Percentiles rank a stretch among this genome's conserved stretches.
Conservation (phyloP, 92 coral and sea anemone genomes). For the Desmophyllum pertusum region DNA sequence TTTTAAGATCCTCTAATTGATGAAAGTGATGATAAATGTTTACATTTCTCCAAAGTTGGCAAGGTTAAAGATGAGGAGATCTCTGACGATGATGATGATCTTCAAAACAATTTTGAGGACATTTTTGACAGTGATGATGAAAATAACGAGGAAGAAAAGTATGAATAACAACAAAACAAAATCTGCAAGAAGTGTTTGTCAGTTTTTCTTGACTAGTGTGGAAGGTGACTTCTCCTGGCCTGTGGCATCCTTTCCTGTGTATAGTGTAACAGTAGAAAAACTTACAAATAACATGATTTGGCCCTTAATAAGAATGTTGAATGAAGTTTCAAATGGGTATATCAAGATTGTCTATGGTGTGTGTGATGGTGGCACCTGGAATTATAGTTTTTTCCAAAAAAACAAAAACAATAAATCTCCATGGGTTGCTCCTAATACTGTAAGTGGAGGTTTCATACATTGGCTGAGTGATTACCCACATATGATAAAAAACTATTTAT, state of each 20-base stretch:
- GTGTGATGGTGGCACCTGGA: constrained; percentile 35
- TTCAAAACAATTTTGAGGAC: neutral
- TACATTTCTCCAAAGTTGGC: too few species aligned
- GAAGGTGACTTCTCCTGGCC: constrained; percentile 54
- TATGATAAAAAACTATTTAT: constrained; percentile 4
- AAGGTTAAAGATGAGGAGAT: too few species aligned
- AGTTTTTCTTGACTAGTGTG: constrained; percentile 48
- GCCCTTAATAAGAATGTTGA: constrained; percentile 9
- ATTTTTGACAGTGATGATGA: neutral
- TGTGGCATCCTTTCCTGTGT: constrained; percentile 50
- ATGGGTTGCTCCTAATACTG: constrained; percentile 1
- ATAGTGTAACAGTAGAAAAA: constrained; percentile 32
- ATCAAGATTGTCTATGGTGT: constrained; percentile 25
- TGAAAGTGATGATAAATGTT: constrained; percentile 39
- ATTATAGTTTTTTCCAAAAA: constrained; percentile 9
- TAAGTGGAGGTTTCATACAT: neutral
- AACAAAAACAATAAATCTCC: neutral
- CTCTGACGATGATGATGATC: neutral
- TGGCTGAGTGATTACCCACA: constrained; percentile 11
- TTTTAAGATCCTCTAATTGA: neutral
- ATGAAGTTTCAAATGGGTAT: neutral
- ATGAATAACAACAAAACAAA: neutral
- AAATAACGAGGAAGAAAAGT: neutral
- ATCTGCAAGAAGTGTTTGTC: constrained; percentile 2
- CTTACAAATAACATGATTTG: constrained; percentile 9